Evolutionary conservation across 2,888 invertebrate species (phyloP).

Genomic region (Lapara coniferarum): DNA sequence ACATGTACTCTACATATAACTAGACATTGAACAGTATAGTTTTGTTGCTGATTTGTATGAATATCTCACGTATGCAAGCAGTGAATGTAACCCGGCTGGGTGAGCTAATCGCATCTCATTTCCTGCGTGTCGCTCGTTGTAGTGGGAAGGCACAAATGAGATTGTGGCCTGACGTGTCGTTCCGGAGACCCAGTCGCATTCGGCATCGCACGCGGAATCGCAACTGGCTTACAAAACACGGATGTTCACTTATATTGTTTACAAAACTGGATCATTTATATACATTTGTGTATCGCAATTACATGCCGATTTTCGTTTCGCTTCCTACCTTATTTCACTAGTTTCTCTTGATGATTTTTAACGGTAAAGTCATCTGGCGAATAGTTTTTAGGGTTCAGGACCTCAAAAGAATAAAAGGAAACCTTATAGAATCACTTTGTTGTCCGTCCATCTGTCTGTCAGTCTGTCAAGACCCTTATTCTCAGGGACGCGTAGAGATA

Average conservation of each 20-base stretch:
- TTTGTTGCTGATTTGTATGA: constrained; percentile 10
- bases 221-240: constrained; percentile 41
- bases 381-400: no score
- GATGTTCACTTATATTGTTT: constrained; percentile 26
- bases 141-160: constrained; percentile 71
- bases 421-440: no score
- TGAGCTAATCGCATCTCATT: constrained; percentile 74
- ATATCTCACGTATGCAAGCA: not conserved
- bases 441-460: no score
- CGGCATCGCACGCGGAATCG: constrained; percentile 52
- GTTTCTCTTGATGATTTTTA: no score
- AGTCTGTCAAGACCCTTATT: no score
- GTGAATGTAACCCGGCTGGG: constrained; percentile 49
- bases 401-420: no score
- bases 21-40: not conserved
- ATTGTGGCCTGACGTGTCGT: constrained; percentile 69
- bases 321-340: no score
- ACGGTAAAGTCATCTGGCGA: no score
- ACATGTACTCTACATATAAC: not conserved
- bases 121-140: constrained; percentile 70
- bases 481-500: no score
- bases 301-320: not conserved
- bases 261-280: constrained; percentile 4
- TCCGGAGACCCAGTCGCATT: constrained; percentile 61
- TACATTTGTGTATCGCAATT: not conserved